Conservation (phyloP, 2,113 vertebrate genomes). For the Colistium nudipinnis region DNA sequence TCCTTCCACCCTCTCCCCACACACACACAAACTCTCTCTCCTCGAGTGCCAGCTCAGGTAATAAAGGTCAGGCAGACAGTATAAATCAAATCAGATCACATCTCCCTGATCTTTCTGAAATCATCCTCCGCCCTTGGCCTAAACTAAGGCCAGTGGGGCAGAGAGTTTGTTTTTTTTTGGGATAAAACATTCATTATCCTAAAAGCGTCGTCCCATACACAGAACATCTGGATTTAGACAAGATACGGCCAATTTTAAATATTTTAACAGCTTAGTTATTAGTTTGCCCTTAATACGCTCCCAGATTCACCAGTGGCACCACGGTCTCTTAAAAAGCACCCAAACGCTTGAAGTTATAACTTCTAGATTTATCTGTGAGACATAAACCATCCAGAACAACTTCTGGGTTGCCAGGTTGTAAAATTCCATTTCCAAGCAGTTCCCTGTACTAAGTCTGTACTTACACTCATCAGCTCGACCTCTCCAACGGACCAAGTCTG, state of each 20-base stretch:
- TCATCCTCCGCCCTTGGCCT: conserved; percentile 45
- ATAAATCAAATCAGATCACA: conserved; percentile 74
- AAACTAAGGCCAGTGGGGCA: conserved; percentile 28
- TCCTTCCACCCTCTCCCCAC: not conserved
- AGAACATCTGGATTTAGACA: conserved; percentile 5
- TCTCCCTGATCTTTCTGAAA: conserved; percentile 64
- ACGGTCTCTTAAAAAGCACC: not conserved
- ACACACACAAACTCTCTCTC: conserved; percentile 3
- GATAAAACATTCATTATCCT: conserved; percentile 55
- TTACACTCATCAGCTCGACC: not conserved
- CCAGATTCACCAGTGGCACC: not conserved
- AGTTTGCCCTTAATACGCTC: not conserved
- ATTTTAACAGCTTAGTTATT: too few relatives aligned
- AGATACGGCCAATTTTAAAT: not conserved
- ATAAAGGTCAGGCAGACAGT: conserved; percentile 77
- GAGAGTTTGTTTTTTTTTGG: too few relatives aligned
- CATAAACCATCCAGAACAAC: conserved; percentile 12
- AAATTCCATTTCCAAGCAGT: too few relatives aligned
- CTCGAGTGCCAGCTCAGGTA: conserved; percentile 62
- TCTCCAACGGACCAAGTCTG: not conserved
- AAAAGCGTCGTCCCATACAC: conserved; percentile 41
- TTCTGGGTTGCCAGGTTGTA: not conserved
- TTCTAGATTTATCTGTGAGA: not conserved
- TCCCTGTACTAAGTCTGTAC: too few relatives aligned
- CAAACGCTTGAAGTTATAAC: conserved; percentile 10